Evolutionary conservation across 2,797 vertebrate species (phyloP).

Genomic region (Helostoma temminkii): DNA sequence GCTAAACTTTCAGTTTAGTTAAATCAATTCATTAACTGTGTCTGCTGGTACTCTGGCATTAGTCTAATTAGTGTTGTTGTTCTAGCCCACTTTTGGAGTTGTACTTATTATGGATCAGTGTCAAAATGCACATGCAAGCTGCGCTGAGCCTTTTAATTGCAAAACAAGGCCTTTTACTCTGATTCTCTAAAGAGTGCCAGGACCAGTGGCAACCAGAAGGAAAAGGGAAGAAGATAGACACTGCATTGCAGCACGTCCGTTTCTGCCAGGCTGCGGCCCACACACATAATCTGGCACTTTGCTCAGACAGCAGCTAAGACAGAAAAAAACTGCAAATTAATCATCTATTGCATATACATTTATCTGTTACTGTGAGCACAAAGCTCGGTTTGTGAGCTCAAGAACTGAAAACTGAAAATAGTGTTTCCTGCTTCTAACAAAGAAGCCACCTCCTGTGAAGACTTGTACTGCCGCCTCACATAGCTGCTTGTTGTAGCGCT

Average conservation of each 20-base stretch:
- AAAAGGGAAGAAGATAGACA: slow-evolving; percentile 65
- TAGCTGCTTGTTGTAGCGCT: slow-evolving; percentile 5
- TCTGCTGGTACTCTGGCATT: slow-evolving; percentile 26
- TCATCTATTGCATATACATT: slow-evolving; percentile 64
- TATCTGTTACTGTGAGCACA: slow-evolving; percentile 41
- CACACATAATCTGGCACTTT: slow-evolving; percentile 44
- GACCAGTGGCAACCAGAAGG: slow-evolving; percentile 67
- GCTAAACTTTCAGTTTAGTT: slow-evolving; percentile 13
- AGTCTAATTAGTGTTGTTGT: slow-evolving; percentile 40
- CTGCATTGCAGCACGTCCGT: slow-evolving; percentile 78
- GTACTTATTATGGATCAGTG: slow-evolving; percentile 39
- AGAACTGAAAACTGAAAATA: slow-evolving; percentile 26
- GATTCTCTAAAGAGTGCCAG: slow-evolving; percentile 30
- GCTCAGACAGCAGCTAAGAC: slow-evolving; percentile 41
- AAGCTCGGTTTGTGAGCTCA: slow-evolving; percentile 40
- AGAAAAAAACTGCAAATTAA: slow-evolving; percentile 59
- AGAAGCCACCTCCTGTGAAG: slow-evolving; percentile 23
- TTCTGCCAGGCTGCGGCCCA: slow-evolving; percentile 65
- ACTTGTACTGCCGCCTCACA: slow-evolving; percentile 4
- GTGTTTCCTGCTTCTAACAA: slow-evolving; percentile 20
- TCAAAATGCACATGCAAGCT: slow-evolving; percentile 29
- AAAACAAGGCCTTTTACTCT: slow-evolving; percentile 36
- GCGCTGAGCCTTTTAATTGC: slow-evolving; percentile 27
- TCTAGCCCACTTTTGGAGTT: slow-evolving; percentile 36
- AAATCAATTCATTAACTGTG: slow-evolving; percentile 36